A percentile compares a stretch with the other conserved stretches of the same genome.
phyloP scores from a whole-genome alignment of 2,888 invertebrate genomes.

The Apodemia mormo region DNA sequence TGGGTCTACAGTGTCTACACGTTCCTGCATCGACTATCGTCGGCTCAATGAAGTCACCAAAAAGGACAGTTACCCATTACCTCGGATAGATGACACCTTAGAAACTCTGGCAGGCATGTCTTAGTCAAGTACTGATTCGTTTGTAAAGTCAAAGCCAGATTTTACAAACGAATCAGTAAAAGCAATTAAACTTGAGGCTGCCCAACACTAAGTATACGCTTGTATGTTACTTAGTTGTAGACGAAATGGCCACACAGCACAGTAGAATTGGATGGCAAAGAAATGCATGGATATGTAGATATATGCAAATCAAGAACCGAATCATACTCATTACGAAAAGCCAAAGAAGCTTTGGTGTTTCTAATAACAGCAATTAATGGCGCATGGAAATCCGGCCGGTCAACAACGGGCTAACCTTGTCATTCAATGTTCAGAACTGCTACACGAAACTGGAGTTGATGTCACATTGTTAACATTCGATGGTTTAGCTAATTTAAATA shows the following conservation, averaged over 20 bases:
- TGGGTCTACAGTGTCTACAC: too few relatives aligned
- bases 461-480: background rate
- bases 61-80: too few relatives aligned
- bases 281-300: constrained; percentile 1
- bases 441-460: background rate
- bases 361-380: background rate
- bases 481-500: constrained; percentile 6
- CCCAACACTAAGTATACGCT: background rate
- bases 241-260: constrained; percentile 1
- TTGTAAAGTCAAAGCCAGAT: background rate
- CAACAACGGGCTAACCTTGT: constrained; percentile 8
- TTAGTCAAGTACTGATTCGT: too few relatives aligned
- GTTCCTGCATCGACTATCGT: too few relatives aligned
- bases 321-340: background rate
- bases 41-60: too few relatives aligned
- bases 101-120: too few relatives aligned
- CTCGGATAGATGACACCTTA: too few relatives aligned
- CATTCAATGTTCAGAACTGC: background rate
- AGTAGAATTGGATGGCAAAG: constrained; percentile 2
- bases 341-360: constrained; percentile 17
- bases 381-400: background rate
- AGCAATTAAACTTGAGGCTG: background rate
- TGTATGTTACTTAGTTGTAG: background rate
- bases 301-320: background rate
- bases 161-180: background rate